Conservation (phyloP, 2,888 invertebrate genomes). For the Hypena proboscidalis region DNA sequence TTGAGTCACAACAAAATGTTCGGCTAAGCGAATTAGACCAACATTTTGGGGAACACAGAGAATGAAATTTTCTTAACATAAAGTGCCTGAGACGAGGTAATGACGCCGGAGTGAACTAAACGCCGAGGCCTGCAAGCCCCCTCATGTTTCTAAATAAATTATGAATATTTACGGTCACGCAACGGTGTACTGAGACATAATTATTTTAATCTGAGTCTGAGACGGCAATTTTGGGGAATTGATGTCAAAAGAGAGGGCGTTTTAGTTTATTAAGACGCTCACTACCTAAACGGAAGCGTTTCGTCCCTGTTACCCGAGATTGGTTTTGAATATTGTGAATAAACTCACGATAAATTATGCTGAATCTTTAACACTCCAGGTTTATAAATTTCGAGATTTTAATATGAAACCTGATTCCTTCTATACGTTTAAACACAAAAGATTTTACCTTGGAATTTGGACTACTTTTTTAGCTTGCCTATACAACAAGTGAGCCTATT, state of each 20-base stretch:
- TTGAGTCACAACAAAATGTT: constrained; percentile 49
- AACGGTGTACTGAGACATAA: constrained; percentile 75
- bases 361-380: too few relatives aligned
- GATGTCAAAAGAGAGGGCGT: constrained; percentile 65
- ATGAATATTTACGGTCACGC: constrained; percentile 79
- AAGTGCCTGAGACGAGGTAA: constrained; percentile 69
- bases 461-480: too few relatives aligned
- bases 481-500: too few relatives aligned
- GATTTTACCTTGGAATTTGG: too few relatives aligned
- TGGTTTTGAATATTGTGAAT: too few relatives aligned
- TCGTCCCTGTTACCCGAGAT: not conserved
- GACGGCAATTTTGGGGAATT: constrained; percentile 71
- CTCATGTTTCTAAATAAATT: constrained; percentile 80
- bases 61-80: constrained; percentile 75
- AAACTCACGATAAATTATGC: too few relatives aligned
- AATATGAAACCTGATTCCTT: too few relatives aligned
- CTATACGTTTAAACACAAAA: too few relatives aligned
- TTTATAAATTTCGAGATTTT: too few relatives aligned
- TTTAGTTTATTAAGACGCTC: constrained; percentile 35
- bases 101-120: constrained; percentile 60
- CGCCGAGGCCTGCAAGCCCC: constrained; percentile 59
- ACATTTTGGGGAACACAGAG: constrained; percentile 64
- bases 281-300: constrained; percentile 3
- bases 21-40: constrained; percentile 61
- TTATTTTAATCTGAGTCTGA: constrained; percentile 77